Evolutionary conservation across 1,140 invertebrate genomes (phyloP).

Genomic region (honey bee (Apis mellifera)): DNA sequence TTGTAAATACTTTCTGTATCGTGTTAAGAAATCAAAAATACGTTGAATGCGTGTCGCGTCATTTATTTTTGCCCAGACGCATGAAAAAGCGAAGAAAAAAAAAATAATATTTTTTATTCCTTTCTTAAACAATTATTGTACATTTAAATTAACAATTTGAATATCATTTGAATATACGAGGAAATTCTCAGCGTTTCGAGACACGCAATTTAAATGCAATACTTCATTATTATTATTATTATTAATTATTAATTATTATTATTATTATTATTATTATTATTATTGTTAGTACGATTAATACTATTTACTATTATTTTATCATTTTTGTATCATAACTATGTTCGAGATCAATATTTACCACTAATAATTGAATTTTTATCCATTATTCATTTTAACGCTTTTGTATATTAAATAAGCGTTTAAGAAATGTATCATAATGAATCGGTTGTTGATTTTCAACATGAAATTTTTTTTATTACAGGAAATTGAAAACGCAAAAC

Average conservation of each 20-base stretch:
- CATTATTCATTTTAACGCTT: constrained; percentile 57
- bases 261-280: constrained; percentile 15
- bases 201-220: constrained; percentile 37
- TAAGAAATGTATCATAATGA: neutral
- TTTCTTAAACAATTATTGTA: neutral
- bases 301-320: constrained; percentile 11
- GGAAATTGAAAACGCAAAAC: neutral
- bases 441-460: neutral
- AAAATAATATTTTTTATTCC: neutral
- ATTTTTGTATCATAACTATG: constrained; percentile 25
- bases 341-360: constrained; percentile 31
- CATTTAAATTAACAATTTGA: neutral
- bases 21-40: constrained; percentile 42
- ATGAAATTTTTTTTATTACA: neutral
- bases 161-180: neutral
- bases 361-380: constrained; percentile 30
- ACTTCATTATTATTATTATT: constrained; percentile 8
- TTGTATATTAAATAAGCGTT: constrained; percentile 21
- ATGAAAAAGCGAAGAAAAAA: neutral
- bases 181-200: neutral
- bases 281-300: neutral
- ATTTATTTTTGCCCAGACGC: constrained; percentile 27
- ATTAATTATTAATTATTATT: no score
- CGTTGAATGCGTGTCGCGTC: constrained; percentile 25
- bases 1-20: constrained; percentile 61